Percentiles rank a stretch among this genome's conserved stretches.
phyloP scores from a whole-genome alignment of 2,888 invertebrate species.

The Melanchra persicariae region DNA sequence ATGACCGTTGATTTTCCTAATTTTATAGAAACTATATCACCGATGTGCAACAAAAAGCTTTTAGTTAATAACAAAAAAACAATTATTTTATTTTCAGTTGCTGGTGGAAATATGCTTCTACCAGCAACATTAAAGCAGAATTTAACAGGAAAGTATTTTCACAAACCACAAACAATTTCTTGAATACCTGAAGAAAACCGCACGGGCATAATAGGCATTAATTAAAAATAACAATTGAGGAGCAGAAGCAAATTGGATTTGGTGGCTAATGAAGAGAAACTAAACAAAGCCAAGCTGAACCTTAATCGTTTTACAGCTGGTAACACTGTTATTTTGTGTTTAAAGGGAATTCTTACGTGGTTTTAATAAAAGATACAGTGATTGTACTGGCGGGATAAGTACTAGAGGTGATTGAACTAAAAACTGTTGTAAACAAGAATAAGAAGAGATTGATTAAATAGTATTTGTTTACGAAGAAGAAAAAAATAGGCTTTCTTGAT shows the following conservation, averaged over 20 bases:
- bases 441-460: neutral
- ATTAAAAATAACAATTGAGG: conserved; percentile 65
- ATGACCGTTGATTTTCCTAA: no score
- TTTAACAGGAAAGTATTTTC: neutral
- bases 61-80: no score
- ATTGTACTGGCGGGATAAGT: neutral
- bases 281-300: conserved; percentile 57
- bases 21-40: no score
- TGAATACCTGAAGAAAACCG: conserved; percentile 39
- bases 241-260: conserved; percentile 61
- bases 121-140: neutral
- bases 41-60: no score
- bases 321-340: conserved; percentile 27
- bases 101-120: neutral
- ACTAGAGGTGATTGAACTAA: neutral
- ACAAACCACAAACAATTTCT: conserved; percentile 19
- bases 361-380: neutral
- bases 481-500: neutral
- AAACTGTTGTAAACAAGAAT: neutral
- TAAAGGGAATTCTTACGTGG: conserved; percentile 19
- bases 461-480: neutral
- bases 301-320: conserved; percentile 57
- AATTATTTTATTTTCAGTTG: no score
- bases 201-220: conserved; percentile 52
- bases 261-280: conserved; percentile 65